These are phyloP conservation scores for Caprella mutica DNA, from an alignment of 2,888 invertebrate species.

Conservation along the genomic window DNA sequence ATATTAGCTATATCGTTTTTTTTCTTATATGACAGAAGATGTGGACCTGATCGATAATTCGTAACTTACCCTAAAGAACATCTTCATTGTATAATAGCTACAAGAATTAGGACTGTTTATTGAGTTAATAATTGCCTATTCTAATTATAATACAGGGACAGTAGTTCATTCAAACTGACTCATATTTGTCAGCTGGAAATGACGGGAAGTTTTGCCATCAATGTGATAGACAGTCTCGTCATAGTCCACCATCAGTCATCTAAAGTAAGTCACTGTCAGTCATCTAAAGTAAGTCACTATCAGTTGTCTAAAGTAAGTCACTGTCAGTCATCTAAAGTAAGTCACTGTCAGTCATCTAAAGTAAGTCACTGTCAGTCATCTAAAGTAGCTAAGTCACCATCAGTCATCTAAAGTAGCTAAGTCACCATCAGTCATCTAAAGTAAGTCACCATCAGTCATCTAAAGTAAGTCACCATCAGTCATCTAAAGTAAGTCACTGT, in stretches of 20 bases:
- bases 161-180: conserved; percentile 38
- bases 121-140: too few relatives aligned
- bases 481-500: too few relatives aligned
- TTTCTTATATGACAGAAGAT: too few relatives aligned
- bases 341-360: conserved; percentile 88
- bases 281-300: conserved; percentile 48
- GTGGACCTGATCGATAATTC: too few relatives aligned
- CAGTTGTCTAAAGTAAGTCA: conserved; percentile 66
- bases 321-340: conserved; percentile 87
- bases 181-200: conserved; percentile 71
- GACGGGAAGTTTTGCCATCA: conserved; percentile 84
- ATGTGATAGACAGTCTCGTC: conserved; percentile 88
- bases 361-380: conserved; percentile 88
- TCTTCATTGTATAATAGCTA: neutral
- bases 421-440: too few relatives aligned
- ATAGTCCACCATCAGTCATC: conserved; percentile 87
- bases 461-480: too few relatives aligned
- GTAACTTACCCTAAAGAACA: too few relatives aligned
- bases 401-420: too few relatives aligned
- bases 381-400: conserved; percentile 46
- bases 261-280: too few relatives aligned
- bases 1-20: neutral
- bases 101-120: conserved; percentile 19
- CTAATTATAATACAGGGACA: conserved; percentile 7
- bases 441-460: too few relatives aligned